Evolutionary conservation across 2,888 invertebrate genomes (phyloP).

Genomic region (Caenorhabditis doughertyi): DNA sequence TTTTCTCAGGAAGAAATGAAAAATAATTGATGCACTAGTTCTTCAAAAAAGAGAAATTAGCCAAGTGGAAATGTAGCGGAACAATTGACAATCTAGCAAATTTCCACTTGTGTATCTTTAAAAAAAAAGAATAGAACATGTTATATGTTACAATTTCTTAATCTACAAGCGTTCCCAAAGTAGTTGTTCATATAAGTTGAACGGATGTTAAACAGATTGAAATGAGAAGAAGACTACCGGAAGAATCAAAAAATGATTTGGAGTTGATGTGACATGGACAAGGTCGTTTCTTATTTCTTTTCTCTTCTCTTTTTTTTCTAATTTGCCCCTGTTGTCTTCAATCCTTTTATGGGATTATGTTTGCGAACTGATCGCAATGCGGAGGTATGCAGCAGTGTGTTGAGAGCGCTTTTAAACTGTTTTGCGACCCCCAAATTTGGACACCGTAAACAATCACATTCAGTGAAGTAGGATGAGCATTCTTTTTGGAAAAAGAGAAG

Average conservation of each 20-base stretch:
- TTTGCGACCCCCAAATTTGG: neutral
- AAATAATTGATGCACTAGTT: neutral
- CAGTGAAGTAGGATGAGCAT: conserved; percentile 22
- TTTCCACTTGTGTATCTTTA: too few relatives aligned
- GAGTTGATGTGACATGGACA: conserved; percentile 38
- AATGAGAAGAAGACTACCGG: conserved; percentile 30
- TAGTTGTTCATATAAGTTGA: too few relatives aligned
- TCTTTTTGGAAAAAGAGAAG: neutral
- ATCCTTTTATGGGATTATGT: conserved; percentile 59
- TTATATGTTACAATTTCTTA: too few relatives aligned
- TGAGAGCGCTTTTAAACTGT: conserved; percentile 7
- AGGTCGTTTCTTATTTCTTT: conserved; percentile 33
- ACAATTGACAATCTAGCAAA: neutral
- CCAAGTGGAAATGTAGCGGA: neutral
- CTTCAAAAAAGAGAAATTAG: neutral
- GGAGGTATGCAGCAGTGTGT: conserved; percentile 16
- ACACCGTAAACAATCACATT: conserved; percentile 34
- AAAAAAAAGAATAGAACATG: too few relatives aligned
- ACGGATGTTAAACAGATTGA: conserved; percentile 1
- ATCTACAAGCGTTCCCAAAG: too few relatives aligned
- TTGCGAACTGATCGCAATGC: conserved; percentile 21
- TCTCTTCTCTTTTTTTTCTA: neutral
- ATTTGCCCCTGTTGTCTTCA: conserved; percentile 9
- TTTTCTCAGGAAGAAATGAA: neutral
- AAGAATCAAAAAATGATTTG: conserved; percentile 37